These are phyloP conservation scores for Corythornis leucogaster DNA, from an alignment of 2,797 vertebrate genomes.

Conservation along the genomic window DNA sequence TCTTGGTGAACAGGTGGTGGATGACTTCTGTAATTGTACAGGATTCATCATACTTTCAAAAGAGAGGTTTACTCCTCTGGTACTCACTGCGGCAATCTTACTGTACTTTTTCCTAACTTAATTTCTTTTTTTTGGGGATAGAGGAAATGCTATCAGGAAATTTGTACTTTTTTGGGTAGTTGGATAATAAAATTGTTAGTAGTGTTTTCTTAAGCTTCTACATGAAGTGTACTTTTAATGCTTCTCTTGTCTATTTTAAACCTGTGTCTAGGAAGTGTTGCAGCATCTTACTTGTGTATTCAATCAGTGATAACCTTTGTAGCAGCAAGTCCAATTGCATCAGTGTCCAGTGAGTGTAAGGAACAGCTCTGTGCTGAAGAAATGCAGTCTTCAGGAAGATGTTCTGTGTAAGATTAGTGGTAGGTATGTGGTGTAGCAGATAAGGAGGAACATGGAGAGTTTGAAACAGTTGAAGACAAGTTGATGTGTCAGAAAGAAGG, in stretches of 20 bases:
- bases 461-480: neutral
- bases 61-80: neutral
- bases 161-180: neutral
- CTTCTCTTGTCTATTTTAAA: neutral
- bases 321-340: neutral
- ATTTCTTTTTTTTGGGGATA: neutral
- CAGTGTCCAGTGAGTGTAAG: neutral
- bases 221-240: neutral
- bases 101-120: neutral
- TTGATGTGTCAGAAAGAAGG: neutral
- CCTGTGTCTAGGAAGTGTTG: neutral
- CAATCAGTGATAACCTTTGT: neutral
- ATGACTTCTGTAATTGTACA: neutral
- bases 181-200: accelerated
- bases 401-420: neutral
- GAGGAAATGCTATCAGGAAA: neutral
- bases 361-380: neutral
- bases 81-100: neutral
- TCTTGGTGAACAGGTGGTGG: neutral
- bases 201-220: neutral
- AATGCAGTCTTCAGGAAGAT: neutral
- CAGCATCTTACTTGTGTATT: neutral
- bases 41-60: neutral
- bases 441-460: neutral
- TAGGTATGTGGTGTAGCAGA: neutral